Conservation (phyloP, 1,140 invertebrate species). For the Sipha flava region DNA sequence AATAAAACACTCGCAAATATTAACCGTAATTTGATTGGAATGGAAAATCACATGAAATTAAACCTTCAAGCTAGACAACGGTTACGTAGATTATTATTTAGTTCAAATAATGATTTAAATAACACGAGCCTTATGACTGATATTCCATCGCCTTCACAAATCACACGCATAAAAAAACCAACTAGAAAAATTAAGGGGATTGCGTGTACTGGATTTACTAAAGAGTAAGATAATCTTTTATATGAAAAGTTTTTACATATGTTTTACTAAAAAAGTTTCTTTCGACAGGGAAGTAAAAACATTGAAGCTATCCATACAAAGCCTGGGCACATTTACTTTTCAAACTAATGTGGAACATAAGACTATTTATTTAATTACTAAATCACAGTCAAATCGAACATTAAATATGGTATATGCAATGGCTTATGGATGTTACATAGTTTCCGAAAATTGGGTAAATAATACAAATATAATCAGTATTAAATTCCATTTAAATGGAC, state of each 20-base stretch:
- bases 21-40: neutral
- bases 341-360: neutral
- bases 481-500: too few species aligned
- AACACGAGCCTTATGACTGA: too few species aligned
- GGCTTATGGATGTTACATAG: constrained; percentile 21
- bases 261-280: neutral
- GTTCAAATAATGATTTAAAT: neutral
- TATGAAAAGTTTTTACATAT: neutral
- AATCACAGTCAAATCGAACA: constrained; percentile 8
- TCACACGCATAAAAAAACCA: neutral
- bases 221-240: neutral
- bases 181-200: neutral
- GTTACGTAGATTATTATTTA: constrained; percentile 14
- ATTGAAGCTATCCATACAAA: neutral
- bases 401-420: constrained; percentile 19
- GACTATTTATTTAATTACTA: constrained; percentile 10
- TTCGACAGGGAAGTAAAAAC: neutral
- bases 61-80: neutral
- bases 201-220: neutral
- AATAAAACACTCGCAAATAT: neutral
- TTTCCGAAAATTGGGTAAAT: constrained; percentile 25
- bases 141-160: constrained; percentile 3
- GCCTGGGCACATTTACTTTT: neutral
- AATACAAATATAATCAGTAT: too few species aligned
- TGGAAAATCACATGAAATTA: constrained; percentile 14